Conservation (phyloP, 2,797 vertebrate species). For the Pipistrellus nathusii region DNA sequence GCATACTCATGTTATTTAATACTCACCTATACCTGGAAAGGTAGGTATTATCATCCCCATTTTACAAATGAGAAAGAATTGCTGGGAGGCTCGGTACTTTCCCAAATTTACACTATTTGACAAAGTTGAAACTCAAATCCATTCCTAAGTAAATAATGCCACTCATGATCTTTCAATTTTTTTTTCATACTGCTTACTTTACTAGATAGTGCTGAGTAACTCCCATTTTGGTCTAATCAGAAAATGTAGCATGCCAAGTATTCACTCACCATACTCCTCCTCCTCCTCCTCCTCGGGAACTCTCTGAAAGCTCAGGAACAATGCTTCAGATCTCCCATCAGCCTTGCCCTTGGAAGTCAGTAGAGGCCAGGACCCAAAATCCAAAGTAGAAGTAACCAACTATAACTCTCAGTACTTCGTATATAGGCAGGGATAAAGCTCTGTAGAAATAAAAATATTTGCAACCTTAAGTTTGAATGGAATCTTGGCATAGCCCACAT, state of each 20-base stretch:
- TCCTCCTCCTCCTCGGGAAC: background rate
- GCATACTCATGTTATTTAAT: background rate
- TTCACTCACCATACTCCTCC: background rate
- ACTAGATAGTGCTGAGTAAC: background rate
- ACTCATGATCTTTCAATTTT: background rate
- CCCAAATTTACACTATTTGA: background rate
- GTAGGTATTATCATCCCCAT: background rate
- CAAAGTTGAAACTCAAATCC: background rate
- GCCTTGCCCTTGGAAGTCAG: background rate
- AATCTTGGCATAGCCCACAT: background rate
- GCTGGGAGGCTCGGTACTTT: background rate
- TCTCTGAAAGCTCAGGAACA: background rate
- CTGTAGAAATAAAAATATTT: background rate
- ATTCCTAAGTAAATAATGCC: background rate
- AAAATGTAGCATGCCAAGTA: background rate
- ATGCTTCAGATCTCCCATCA: background rate
- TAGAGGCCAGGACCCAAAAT: background rate
- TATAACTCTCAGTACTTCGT: background rate
- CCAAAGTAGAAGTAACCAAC: slow-evolving; percentile 1
- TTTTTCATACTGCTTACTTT: background rate
- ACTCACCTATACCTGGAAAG: background rate
- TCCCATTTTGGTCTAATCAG: background rate
- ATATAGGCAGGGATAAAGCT: background rate
- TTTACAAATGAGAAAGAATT: background rate
- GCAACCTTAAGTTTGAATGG: background rate